A percentile compares a stretch with the other conserved stretches of the same genome.
These are phyloP conservation scores for Myotis vivesi DNA, from an alignment of 2,797 vertebrate species.

Conservation along the genomic window DNA sequence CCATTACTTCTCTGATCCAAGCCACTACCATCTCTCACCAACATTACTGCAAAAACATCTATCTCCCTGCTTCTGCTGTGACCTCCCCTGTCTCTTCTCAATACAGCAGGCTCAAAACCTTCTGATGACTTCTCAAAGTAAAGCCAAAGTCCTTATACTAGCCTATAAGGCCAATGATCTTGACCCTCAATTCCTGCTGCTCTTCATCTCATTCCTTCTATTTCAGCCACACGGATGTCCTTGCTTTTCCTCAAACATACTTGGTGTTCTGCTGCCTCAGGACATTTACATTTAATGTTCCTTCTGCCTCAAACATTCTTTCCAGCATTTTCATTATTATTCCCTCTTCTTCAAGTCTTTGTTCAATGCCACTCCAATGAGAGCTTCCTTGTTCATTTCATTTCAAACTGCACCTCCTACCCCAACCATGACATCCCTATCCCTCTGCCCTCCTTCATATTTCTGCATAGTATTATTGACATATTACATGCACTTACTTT, in stretches of 20 bases:
- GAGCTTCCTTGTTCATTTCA: neutral
- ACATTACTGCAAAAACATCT: neutral
- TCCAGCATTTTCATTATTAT: neutral
- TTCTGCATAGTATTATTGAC: neutral
- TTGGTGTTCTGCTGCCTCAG: neutral
- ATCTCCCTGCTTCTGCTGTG: neutral
- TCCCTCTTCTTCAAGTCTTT: neutral
- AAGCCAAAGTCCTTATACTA: neutral
- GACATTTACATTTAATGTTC: neutral
- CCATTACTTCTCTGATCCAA: neutral
- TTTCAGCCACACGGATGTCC: conserved; percentile 7
- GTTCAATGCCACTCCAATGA: neutral
- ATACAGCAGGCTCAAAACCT: neutral
- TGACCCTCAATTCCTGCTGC: neutral
- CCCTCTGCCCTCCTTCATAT: neutral
- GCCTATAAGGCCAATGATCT: neutral
- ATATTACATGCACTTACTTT: neutral
- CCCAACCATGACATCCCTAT: neutral
- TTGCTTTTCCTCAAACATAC: neutral
- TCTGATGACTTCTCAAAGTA: neutral
- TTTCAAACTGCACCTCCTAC: neutral
- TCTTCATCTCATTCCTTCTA: neutral
- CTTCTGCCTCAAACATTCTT: neutral
- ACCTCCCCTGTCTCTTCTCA: neutral
- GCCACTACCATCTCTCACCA: neutral